Conservation (phyloP, 37 sponge, comb jelly and placozoan species). For the Hormiphora californensis region DNA sequence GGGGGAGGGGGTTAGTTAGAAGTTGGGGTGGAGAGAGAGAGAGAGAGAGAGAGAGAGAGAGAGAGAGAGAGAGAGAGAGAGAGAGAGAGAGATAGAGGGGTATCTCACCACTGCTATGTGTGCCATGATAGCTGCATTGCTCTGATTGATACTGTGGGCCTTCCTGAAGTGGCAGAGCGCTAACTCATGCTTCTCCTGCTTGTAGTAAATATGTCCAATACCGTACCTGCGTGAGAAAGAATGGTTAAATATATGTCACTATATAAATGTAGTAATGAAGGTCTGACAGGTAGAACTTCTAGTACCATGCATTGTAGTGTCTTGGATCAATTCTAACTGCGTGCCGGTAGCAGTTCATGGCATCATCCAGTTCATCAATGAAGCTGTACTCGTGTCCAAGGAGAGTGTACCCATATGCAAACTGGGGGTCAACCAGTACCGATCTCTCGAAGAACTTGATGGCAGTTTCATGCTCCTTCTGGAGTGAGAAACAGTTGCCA, state of each 20-base stretch:
- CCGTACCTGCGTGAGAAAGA: constrained; percentile 67
- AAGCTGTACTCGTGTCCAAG: constrained; percentile 77
- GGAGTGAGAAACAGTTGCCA: constrained; percentile 74
- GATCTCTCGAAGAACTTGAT: constrained; percentile 77
- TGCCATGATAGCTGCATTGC: constrained; percentile 66
- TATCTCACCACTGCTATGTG: constrained; percentile 76
- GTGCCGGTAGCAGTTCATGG: constrained; percentile 64
- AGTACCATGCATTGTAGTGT: constrained; percentile 86
- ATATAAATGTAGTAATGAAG: background rate
- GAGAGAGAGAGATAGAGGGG: background rate
- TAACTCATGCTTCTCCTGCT: constrained; percentile 73
- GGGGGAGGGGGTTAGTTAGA: background rate
- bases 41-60: background rate
- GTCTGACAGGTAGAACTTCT: too few species aligned
- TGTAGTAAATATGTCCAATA: constrained; percentile 72
- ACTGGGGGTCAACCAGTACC: constrained; percentile 62
- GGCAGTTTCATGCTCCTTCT: constrained; percentile 78
- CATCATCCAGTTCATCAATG: constrained; percentile 69
- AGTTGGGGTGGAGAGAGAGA: too few species aligned
- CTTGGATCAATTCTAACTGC: constrained; percentile 71
- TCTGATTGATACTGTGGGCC: constrained; percentile 71
- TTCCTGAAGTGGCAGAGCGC: constrained; percentile 64
- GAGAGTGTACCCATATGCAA: constrained; percentile 76
- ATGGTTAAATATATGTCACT: background rate
- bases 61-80: background rate